Conservation (phyloP, 2,797 vertebrate species). For the Coregonus suidteri region DNA sequence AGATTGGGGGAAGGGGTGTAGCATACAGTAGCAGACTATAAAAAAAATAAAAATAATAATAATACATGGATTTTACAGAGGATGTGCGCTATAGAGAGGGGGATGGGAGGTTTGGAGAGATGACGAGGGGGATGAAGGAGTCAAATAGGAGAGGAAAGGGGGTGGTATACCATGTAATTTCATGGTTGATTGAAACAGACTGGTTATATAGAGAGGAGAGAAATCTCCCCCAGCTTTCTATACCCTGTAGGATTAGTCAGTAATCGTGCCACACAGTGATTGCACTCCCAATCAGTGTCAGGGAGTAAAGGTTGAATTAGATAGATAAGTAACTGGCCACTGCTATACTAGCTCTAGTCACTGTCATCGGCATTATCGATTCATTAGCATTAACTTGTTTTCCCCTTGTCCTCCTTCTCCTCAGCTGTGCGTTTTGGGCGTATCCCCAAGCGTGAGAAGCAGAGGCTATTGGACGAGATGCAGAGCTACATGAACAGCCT, state of each 20-base stretch:
- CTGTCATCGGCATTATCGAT: neutral
- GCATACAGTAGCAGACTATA: conserved; percentile 55
- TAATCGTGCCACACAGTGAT: conserved; percentile 25
- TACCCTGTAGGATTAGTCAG: conserved; percentile 16
- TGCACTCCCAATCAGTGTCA: conserved; percentile 9
- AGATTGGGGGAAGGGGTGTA: conserved; percentile 40
- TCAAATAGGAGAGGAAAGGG: conserved; percentile 31
- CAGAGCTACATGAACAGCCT: conserved; percentile 84
- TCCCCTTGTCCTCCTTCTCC: conserved; percentile 19
- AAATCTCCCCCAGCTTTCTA: neutral
- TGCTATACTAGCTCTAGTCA: neutral
- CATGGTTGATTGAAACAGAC: conserved; percentile 38
- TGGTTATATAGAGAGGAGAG: conserved; percentile 10
- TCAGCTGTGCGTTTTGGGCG: conserved; percentile 83
- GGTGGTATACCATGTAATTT: conserved; percentile 29
- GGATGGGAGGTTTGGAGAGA: conserved; percentile 37
- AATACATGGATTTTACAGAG: conserved; percentile 26
- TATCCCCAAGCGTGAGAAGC: conserved; percentile 83
- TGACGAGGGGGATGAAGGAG: conserved; percentile 41
- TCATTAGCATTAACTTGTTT: neutral
- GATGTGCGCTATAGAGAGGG: conserved; percentile 43
- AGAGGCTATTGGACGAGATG: conserved; percentile 83
- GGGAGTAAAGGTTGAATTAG: conserved; percentile 18
- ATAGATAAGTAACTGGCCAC: neutral
- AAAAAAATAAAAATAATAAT: no score